These are phyloP conservation scores for Dysmachus trigonus DNA, from an alignment of 2,888 invertebrate genomes.

Conservation along the genomic window DNA sequence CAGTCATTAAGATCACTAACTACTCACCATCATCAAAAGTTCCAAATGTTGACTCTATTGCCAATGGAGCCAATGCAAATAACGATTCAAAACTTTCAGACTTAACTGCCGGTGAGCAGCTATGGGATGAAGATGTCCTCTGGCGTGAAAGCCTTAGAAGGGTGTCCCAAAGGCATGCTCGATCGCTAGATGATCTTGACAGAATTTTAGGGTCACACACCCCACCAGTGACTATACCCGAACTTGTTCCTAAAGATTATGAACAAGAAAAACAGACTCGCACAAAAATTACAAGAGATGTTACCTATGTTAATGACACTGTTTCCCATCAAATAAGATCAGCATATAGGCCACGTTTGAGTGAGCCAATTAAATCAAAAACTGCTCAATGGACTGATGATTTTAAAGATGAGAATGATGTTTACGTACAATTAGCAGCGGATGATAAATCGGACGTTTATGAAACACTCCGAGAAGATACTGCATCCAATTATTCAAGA, in stretches of 20 bases:
- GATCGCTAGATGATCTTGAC: slow-evolving; percentile 85
- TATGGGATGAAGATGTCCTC: slow-evolving; percentile 84
- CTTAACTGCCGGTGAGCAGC: slow-evolving; percentile 66
- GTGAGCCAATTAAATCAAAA: slow-evolving; percentile 49
- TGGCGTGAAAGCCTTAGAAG: slow-evolving; percentile 83
- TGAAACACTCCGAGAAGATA: slow-evolving; percentile 62
- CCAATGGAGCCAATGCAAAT: slow-evolving; percentile 33
- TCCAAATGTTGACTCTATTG: slow-evolving; percentile 43
- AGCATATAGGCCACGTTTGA: slow-evolving; percentile 54
- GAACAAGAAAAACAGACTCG: slow-evolving; percentile 51
- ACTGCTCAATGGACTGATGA: slow-evolving; percentile 48
- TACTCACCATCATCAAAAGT: slow-evolving; percentile 45
- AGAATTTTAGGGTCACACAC: slow-evolving; percentile 58
- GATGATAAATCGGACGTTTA: slow-evolving; percentile 57
- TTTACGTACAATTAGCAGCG: slow-evolving; percentile 66
- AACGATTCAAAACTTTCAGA: slow-evolving; percentile 51
- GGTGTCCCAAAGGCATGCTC: slow-evolving; percentile 82
- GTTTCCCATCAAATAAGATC: slow-evolving; percentile 65
- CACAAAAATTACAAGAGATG: slow-evolving; percentile 73
- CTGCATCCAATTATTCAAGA: slow-evolving; percentile 60
- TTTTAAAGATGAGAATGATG: slow-evolving; percentile 66
- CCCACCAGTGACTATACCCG: slow-evolving; percentile 32
- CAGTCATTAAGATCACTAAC: slow-evolving; percentile 52
- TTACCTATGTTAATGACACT: slow-evolving; percentile 81
- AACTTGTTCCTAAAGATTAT: slow-evolving; percentile 45